Evolutionary conservation across 2,888 invertebrate species (phyloP).

Genomic region (Bimastos eiseni): DNA sequence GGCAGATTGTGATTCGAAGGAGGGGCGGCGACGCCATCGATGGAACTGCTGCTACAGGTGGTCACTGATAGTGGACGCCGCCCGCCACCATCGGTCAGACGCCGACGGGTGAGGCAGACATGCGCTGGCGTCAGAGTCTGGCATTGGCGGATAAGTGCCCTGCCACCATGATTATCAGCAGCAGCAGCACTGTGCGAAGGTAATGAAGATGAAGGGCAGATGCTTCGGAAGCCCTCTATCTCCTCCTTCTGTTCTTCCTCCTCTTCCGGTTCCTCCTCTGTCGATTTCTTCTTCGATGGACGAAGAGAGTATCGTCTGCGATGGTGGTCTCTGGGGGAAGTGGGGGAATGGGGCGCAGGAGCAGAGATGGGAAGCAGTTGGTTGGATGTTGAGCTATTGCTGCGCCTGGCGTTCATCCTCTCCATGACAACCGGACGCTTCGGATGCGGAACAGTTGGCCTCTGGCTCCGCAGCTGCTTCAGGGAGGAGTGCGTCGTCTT

Average conservation of each 20-base stretch:
- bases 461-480: not conserved
- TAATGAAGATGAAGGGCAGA: not conserved
- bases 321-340: not conserved
- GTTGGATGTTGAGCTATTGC: not conserved
- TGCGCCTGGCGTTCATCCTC: not conserved
- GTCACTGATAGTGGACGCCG: not conserved
- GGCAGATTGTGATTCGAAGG: not conserved
- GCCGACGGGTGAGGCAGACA: not conserved
- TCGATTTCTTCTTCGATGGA: not conserved
- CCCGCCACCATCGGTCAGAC: not conserved
- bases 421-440: not conserved
- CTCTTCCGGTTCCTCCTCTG: not conserved
- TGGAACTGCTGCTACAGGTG: not conserved
- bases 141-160: not conserved
- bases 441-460: not conserved
- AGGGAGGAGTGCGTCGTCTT: no score
- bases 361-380: not conserved
- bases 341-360: not conserved
- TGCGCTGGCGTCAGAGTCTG: not conserved
- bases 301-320: not conserved
- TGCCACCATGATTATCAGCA: not conserved
- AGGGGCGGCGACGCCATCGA: not conserved
- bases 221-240: not conserved
- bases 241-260: not conserved
- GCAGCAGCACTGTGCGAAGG: not conserved